phyloP scores from a whole-genome alignment of 1,140 invertebrate species.

The Meloidogyne hapla region DNA sequence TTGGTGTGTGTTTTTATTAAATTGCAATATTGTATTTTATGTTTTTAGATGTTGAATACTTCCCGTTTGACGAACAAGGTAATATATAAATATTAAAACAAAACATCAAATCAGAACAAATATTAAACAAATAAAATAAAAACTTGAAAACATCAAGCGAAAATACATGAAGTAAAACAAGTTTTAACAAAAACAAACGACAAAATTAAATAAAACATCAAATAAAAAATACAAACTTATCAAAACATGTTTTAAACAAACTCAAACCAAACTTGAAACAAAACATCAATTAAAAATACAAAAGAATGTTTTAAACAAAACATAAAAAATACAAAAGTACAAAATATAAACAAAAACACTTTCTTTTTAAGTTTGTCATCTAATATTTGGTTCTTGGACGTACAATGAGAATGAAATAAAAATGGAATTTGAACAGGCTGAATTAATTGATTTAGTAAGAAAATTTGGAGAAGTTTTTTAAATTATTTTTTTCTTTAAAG shows the following conservation, averaged over 20 bases:
- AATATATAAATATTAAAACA: not conserved
- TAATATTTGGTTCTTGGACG: conserved; percentile 99
- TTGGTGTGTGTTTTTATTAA: conserved; percentile 64
- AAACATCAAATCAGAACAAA: not conserved
- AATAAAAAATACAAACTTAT: too few relatives aligned
- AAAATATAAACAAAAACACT: too few relatives aligned
- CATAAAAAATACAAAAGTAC: too few relatives aligned
- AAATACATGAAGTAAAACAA: too few relatives aligned
- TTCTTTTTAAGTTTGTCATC: conserved; percentile 78
- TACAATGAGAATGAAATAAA: conserved; percentile 81
- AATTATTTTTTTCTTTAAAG: not conserved
- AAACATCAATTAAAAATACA: too few relatives aligned
- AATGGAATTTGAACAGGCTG: conserved; percentile 63
- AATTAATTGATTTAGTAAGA: conserved; percentile 83
- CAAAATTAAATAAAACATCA: too few relatives aligned
- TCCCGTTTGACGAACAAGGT: conserved; percentile 73
- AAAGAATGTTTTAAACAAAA: too few relatives aligned
- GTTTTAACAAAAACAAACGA: too few relatives aligned
- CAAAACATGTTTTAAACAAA: too few relatives aligned
- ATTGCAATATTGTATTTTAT: not conserved
- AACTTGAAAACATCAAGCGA: too few relatives aligned
- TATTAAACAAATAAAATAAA: too few relatives aligned
- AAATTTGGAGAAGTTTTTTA: conserved; percentile 67
- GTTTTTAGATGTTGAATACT: conserved; percentile 57
- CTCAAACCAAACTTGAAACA: too few relatives aligned